Base-by-base conservation (phyloP, 2,797 vertebrate species). In the Gobionotothen gibberifrons region DNA sequence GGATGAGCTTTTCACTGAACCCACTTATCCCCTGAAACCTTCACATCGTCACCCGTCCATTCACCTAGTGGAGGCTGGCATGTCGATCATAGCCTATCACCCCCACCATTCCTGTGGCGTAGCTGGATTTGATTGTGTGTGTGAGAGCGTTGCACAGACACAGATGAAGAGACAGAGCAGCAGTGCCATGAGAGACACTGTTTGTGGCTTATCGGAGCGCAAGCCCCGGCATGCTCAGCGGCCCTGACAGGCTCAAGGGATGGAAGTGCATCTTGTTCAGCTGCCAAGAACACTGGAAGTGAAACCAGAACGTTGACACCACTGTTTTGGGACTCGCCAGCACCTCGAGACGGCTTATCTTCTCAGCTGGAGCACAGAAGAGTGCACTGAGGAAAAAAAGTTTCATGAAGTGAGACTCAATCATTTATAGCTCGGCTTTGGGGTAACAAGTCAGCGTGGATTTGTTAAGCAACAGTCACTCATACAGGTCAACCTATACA, bases 1-100 rank as follows among this genome's bases (percentile, higher is more conserved):
- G 74, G 79, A 89, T 78, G 79, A 88, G 84, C 87, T 90, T 86
- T 81, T 86, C 59, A 54, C 85, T 78, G 79, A 85, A 84, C 82
- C 73, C 56, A 60, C 81, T 87, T 81, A 86, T 85, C 86, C 88
- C 74, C 54, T 29, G 68, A 86, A 83, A 81, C 78, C 71, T 69
- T 52, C 44, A 11, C 74, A 71, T 62, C 49, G 65, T 63, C 58
- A 40, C 42, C 76, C 29, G 26, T 67, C 26, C 29, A 19, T 48
- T 69, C 76, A 76, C 67, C 53, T 82, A 39, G 51, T 32, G 53
- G 65, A 82, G 53, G 16, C 59, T 78, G 72, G 66, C 17, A 55
- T 64, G 72, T 69, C 16, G 3, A 60, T 54, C 57, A 57, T 71
- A 36, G 32, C 32, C 32, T 9, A 76, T 60, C 65, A 14, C 5